Conservation (phyloP, 2,888 invertebrate species). For the Didymodactylos carnosus region DNA sequence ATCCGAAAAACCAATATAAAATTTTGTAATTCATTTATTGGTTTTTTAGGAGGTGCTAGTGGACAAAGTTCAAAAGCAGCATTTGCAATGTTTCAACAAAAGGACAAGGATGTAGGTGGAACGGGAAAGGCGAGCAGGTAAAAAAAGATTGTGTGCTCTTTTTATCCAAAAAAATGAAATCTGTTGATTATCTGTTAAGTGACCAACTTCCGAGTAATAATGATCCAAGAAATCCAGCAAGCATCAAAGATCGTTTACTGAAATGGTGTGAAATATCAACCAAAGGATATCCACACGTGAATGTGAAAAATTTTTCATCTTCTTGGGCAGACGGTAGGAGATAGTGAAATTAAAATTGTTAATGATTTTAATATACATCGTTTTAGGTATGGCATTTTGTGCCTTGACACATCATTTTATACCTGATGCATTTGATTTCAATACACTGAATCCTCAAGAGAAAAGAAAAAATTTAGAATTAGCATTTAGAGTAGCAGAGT, state of each 20-base stretch:
- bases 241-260: slow-evolving; percentile 11
- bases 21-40: no score
- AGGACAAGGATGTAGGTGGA: slow-evolving; percentile 12
- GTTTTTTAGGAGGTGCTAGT: background rate
- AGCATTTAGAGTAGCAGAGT: slow-evolving; percentile 87
- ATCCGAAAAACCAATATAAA: no score
- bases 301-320: slow-evolving; percentile 11
- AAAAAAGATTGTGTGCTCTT: background rate
- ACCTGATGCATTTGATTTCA: slow-evolving; percentile 80
- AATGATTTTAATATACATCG: no score
- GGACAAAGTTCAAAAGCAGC: slow-evolving; percentile 1
- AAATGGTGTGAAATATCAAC: slow-evolving; percentile 7
- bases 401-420: slow-evolving; percentile 84
- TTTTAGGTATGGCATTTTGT: slow-evolving; percentile 86
- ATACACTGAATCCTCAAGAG: slow-evolving; percentile 58
- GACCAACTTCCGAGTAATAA: background rate
- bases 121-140: slow-evolving; percentile 9
- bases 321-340: slow-evolving; percentile 13
- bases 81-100: slow-evolving; percentile 14
- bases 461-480: slow-evolving; percentile 76
- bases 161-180: background rate
- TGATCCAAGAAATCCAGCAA: slow-evolving; percentile 1
- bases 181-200: background rate
- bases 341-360: no score
- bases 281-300: slow-evolving; percentile 8